Base-by-base conservation (phyloP, 53 echinoderm and acorn worm genomes). In the Echinarachnius parma region DNA sequence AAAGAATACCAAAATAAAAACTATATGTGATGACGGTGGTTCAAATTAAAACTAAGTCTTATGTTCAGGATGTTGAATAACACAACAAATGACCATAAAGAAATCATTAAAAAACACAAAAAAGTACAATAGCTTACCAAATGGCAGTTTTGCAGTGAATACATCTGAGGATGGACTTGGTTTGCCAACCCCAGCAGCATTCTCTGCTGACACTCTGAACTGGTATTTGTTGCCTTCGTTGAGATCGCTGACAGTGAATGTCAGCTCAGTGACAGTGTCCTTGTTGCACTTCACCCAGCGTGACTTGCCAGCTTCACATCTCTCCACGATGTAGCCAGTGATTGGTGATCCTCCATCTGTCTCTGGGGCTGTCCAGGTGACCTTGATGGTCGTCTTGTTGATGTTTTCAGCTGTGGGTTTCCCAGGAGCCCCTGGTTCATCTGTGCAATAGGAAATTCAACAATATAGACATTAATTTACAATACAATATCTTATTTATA, bases 121-220 rank as follows among this genome's bases (percentile, higher is more conserved):
- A n/a, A n/a, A n/a, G n/a, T n/a, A n/a, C n/a, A n/a, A n/a, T n/a
- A n/a, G 29, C 77, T 81, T 77, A 89, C 90, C 90, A 75, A 72
- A 89, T 23, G 89, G 84, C 31, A 67, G 52, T 66, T 89, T 89
- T 21, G 89, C 74, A 5, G 58, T 45, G 25, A 53, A 34, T 13
- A 68, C 55, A 26, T 84, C 84, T 42, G 84, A 81, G 42, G 80
- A 75, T 28, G 81, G 81, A 77, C 89, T 81, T 25, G 75, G 67
- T 68, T 77, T 81, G 10, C 89, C 89, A 15, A 50, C 53, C n/a
- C 89, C 89, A 46, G 89, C 89, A 36, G 81, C 81, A 54, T 89
- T 89, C 53, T 69, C 77, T 22, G 89, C 89, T 42, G 77, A 67
- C 21, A 89, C 84, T 54, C 59, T 81, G 83, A 83, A 88, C 58